Evolutionary conservation across 2,113 vertebrate species (phyloP), one percentile per base, ranked within the genome.

Genomic region (Eidolon helvum): DNA sequence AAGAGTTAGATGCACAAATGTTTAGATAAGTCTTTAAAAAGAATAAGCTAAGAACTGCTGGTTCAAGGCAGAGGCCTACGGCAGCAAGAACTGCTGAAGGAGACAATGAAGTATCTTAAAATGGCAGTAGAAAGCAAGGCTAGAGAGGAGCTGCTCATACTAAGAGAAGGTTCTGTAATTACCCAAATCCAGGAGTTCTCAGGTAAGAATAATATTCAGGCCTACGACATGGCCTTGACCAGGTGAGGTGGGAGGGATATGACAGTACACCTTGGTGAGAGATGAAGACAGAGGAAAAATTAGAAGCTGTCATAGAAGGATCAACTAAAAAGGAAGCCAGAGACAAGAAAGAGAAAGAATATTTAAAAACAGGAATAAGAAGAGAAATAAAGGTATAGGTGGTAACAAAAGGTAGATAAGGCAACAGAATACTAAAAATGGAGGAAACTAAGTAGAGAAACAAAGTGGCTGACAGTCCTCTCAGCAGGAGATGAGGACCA

Each of bases 361-460:
- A 68, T 65, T 68, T 82, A 38, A 77, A 90, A 77, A 85, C 21
- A 79, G 48, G 53, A 92, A 69, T 33, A 86, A 65, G 66, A 74
- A 94, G 26, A 65, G 8, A 84, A 96, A 33, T 88, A 86, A 80
- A 91, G 74, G 72, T 61, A 69, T 8, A 72, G 66, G 30, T 61
- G 3, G 35, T 43, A 92, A 87, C 66, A 92, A 90, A 79, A 89
- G 40, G 35, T 50, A 8, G 6, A 80, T 55, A 53, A 63, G 53
- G 33, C 68, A 88, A 86, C 0, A 50, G 59, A 12, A 8, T 69
- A 53, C 35, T 75, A 30, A 75, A 94, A 65, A 59, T 43, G 9
- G 45, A 91, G 66, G 28, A 74, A 86, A 94, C 75, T 66, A 45
- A 61, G 43, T 10, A 45, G 65, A 95, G 90, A 93, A 92, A 84